Evolutionary conservation across 2,113 vertebrate genomes (phyloP).

Genomic region (Pavo muticus): DNA sequence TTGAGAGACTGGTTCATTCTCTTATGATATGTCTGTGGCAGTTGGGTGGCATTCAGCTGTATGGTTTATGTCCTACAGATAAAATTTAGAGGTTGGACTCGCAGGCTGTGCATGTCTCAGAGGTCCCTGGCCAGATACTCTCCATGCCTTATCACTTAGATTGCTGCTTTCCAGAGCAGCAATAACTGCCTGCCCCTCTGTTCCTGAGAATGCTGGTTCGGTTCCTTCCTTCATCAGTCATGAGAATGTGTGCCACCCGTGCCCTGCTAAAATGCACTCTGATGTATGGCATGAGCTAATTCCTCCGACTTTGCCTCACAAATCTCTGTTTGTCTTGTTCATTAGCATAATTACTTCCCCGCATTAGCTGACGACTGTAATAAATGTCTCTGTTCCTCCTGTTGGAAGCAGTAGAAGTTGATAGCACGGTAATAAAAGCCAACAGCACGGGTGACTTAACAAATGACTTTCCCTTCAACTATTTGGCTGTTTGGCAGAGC

Average conservation of each 20-base stretch:
- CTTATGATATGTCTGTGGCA: background rate
- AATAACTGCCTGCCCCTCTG: background rate
- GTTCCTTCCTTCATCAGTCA: background rate
- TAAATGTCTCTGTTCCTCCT: slow-evolving; percentile 5
- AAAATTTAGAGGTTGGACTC: background rate
- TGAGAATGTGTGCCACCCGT: background rate
- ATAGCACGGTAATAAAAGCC: background rate
- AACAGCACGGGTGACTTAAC: background rate
- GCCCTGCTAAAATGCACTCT: background rate
- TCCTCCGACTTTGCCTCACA: background rate
- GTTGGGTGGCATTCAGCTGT: background rate
- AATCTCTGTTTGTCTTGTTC: slow-evolving; percentile 22
- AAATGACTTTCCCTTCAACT: background rate
- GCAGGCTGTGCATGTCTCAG: background rate
- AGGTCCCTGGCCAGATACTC: background rate
- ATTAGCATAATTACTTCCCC: slow-evolving; percentile 51
- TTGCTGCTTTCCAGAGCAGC: background rate
- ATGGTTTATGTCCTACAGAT: background rate
- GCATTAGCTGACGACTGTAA: background rate
- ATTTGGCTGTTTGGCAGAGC: background rate
- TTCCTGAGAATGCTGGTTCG: background rate
- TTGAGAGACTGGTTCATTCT: background rate
- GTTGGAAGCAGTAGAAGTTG: background rate
- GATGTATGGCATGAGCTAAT: background rate
- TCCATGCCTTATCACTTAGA: background rate